Evolutionary conservation across 2,888 invertebrate genomes (phyloP).

Genomic region (Blera fallax): DNA sequence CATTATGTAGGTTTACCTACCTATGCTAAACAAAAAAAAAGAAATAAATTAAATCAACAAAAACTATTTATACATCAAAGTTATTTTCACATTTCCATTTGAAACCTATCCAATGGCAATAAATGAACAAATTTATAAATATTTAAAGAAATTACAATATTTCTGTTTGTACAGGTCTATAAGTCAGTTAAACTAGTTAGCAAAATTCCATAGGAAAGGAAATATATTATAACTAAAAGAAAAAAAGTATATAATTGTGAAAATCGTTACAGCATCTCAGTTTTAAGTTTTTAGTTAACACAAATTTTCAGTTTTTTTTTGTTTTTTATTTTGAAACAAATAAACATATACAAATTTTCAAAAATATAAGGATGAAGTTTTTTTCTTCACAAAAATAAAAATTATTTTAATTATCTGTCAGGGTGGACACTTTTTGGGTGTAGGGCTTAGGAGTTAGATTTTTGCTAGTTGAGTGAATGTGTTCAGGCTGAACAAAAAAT

Average conservation of each 20-base stretch:
- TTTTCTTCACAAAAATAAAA: not conserved
- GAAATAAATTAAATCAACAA: not conserved
- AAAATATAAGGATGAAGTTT: conserved; percentile 28
- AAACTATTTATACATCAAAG: not conserved
- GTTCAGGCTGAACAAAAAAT: no score
- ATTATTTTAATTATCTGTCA: no score
- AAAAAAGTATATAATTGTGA: not conserved
- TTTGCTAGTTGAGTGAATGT: no score
- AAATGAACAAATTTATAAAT: conserved; percentile 36
- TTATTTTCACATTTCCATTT: conserved; percentile 2
- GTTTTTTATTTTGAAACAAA: conserved; percentile 49
- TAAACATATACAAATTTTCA: conserved; percentile 70
- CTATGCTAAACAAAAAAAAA: conserved; percentile 8
- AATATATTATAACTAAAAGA: not conserved
- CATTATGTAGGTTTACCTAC: conserved; percentile 12
- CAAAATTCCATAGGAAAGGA: conserved; percentile 34
- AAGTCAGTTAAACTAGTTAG: conserved; percentile 56
- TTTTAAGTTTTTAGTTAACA: conserved; percentile 40
- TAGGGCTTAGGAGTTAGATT: no score
- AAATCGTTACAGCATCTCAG: conserved; percentile 46
- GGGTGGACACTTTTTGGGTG: no score
- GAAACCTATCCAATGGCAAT: conserved; percentile 32
- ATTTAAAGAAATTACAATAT: not conserved
- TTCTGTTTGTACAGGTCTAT: conserved; percentile 54
- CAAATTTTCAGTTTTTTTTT: not conserved